Base-by-base conservation (phyloP, 2,888 invertebrate species). In the Temnothorax unifasciatus region DNA sequence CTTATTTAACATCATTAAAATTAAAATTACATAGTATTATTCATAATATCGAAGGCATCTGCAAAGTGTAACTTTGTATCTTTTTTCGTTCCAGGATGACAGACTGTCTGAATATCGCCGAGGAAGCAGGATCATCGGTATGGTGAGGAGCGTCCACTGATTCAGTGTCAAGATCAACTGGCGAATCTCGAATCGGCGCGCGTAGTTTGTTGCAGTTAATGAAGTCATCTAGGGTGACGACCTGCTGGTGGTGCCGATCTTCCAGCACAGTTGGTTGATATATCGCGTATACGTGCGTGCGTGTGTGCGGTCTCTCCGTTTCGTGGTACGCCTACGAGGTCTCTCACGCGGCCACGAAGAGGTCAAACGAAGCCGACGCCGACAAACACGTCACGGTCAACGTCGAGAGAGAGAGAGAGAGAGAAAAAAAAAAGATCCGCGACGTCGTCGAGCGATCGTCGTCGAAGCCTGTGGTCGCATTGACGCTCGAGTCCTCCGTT, bases 281-380 rank as follows among this genome's bases (percentile, higher is more conserved):
- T 13, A n/a, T 18, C 54, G 52, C 52, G 41, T 38, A 38, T 21
- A 15, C 54, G 38, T 9, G 71, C 71, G 71, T 21, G 79, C 41
- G 75, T 21, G 75, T 21, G 68, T 15, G 54, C n/a, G 54, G 9
- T 69, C 41, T n/a, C 44, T 41, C 25, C 1, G 54, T 68, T 54
- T 66, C 77, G 66, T n/a, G 29, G n/a, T 57, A 77, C 76, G 76
- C 76, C 76, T 18, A 77, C 66, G 44, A 66, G 15, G 54, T 57
- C 54, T 68, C 57, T 9, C 54, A 29, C 38, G 29, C 41, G 11
- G 34, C 38, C 15, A 18, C 79, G 15, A 29, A 44, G 18, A 29
- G 54, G 54, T 77, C 79, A 81, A 68, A 71, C 68, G 73, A 50
- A 38, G 59, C 59, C 79, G 77, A 47, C 59, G 11, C 13, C 21